phyloP scores from a whole-genome alignment of 2,888 invertebrate genomes.

The Trimorus sp. region DNA sequence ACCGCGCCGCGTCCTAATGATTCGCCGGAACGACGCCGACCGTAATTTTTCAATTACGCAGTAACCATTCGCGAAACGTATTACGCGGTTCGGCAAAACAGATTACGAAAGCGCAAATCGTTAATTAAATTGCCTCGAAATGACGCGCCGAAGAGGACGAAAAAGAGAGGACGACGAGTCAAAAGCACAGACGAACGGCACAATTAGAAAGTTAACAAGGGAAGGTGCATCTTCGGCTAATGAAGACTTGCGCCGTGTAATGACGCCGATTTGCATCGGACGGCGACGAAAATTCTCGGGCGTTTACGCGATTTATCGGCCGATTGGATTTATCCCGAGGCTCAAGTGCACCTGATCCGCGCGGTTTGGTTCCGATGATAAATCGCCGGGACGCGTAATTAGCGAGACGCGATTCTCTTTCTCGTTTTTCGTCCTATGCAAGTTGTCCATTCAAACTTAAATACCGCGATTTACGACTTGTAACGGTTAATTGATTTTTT shows the following conservation, averaged over 20 bases:
- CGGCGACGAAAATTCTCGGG: conserved; percentile 25
- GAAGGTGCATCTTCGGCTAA: conserved; percentile 55
- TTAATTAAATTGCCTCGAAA: conserved; percentile 51
- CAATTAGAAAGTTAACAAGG: conserved; percentile 60
- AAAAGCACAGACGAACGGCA: conserved; percentile 61
- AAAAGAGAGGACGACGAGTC: conserved; percentile 54
- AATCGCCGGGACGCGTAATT: conserved; percentile 49
- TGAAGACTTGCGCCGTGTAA: conserved; percentile 51
- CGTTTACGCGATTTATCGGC: conserved; percentile 43
- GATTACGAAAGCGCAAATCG: conserved; percentile 32
- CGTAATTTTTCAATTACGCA: conserved; percentile 30
- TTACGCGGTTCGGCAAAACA: conserved; percentile 22
- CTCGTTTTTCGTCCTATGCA: neutral
- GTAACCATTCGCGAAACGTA: neutral
- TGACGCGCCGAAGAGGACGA: conserved; percentile 34
- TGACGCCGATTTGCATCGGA: too few relatives aligned
- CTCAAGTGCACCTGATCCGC: conserved; percentile 44
- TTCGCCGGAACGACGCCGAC: neutral
- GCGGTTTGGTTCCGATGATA: conserved; percentile 49
- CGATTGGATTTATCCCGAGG: conserved; percentile 40
- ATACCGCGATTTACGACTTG: conserved; percentile 38
- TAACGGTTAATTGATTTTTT: conserved; percentile 49
- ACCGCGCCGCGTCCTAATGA: too few relatives aligned
- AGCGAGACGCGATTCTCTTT: conserved; percentile 25
- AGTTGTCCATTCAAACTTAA: neutral